Base-by-base conservation (phyloP, 1,140 invertebrate genomes). In the Drosophila pachea region DNA sequence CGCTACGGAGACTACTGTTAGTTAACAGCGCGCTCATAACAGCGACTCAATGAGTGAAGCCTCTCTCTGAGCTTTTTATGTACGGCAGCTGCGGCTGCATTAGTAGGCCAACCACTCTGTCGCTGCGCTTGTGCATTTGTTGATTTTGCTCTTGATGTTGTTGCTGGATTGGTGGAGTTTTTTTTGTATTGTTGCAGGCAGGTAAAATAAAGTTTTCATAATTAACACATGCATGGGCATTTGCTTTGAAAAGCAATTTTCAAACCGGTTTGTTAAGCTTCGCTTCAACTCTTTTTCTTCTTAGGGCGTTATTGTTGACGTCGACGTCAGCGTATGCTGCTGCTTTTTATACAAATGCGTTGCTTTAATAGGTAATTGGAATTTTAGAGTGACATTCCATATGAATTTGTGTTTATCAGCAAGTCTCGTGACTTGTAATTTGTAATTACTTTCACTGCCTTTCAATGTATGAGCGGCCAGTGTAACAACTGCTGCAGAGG, bases 361-460 rank as follows among this genome's bases (percentile, higher is more conserved):
- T 66, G 45, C 55, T 65, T 75, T 59, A 71, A 68, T 36, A 52
- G 52, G 67, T 52, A 62, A 71, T 54, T 63, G 58, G 42, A 58
- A 70, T 62, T 73, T 63, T 60, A 31, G 56, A 52, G 71, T 60
- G 72, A 75, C 64, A 70, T 73, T 82, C 73, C 55, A 58, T 70
- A n/a, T 35, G 16, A 14, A n/a, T 33, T 68, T 68, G 47, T 55
- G 33, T 32, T 32, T 67, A 65, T 67, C 36, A 36, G 48, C 16
- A 32, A 49, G 43, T 60, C 79, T 84, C 76, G 76, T 76, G 79
- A 84, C 79, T 79, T 50, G 68, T 55, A 38, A 31, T 11, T 66
- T 83, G 7, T 79, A 79, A 83, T 83, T 83, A 83, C 79, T 83
- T 83, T 83, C 79, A 79, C 79, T 83, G 66, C 76, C 68, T 79